Evolutionary conservation across 1,140 invertebrate species (phyloP).

Genomic region (Tetramorium simillimum): DNA sequence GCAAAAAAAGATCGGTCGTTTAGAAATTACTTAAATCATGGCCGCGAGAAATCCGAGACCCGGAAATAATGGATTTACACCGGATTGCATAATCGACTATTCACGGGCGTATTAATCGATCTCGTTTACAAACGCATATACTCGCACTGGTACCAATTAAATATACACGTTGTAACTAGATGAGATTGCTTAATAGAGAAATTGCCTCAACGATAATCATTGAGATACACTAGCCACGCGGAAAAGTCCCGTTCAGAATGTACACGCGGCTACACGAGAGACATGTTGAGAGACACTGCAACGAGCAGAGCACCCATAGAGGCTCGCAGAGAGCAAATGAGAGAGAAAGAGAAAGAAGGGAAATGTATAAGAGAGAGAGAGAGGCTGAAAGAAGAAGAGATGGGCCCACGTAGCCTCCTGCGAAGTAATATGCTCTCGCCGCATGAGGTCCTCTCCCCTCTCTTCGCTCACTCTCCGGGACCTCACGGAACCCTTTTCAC

Average conservation of each 20-base stretch:
- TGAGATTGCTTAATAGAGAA: slow-evolving; percentile 42
- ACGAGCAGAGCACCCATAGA: slow-evolving; percentile 52
- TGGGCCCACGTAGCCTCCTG: slow-evolving; percentile 77
- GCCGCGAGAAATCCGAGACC: neutral
- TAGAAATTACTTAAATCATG: slow-evolving; percentile 32
- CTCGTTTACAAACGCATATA: slow-evolving; percentile 31
- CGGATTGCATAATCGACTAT: slow-evolving; percentile 24
- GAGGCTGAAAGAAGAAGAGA: slow-evolving; percentile 63
- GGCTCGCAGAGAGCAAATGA: slow-evolving; percentile 47
- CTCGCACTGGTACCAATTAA: slow-evolving; percentile 31
- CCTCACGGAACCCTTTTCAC: slow-evolving; percentile 65
- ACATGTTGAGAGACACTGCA: slow-evolving; percentile 66
- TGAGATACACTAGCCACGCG: neutral
- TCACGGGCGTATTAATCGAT: slow-evolving; percentile 43
- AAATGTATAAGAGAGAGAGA: neutral
- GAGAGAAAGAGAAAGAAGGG: slow-evolving; percentile 41
- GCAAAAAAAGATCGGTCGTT: slow-evolving; percentile 11
- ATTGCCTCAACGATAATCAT: slow-evolving; percentile 41
- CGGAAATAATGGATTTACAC: slow-evolving; percentile 35
- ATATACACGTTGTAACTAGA: slow-evolving; percentile 26
- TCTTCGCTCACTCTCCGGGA: slow-evolving; percentile 62
- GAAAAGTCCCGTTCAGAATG: neutral
- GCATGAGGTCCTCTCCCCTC: slow-evolving; percentile 76
- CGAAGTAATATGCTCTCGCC: slow-evolving; percentile 81
- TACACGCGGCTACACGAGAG: neutral